Conservation (phyloP, 2,888 invertebrate genomes). For the Zonitis immaculata region DNA sequence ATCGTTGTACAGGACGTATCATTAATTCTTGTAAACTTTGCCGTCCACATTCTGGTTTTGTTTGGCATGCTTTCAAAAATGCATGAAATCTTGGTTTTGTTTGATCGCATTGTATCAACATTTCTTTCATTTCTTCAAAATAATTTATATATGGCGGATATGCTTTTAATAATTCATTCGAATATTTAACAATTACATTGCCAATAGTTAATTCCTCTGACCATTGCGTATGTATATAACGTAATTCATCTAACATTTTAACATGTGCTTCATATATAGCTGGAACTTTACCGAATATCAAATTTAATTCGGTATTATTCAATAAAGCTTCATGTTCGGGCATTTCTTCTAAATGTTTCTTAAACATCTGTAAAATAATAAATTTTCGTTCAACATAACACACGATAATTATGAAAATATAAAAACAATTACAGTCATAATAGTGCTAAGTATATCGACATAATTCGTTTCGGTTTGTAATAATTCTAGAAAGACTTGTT, state of each 20-base stretch:
- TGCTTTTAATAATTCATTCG: slow-evolving; percentile 83
- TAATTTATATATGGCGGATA: slow-evolving; percentile 99
- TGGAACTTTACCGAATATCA: slow-evolving; percentile 92
- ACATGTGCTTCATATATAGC: slow-evolving; percentile 92
- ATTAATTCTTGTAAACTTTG: slow-evolving; percentile 94
- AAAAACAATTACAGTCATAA: slow-evolving; percentile 68
- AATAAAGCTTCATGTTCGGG: slow-evolving; percentile 75
- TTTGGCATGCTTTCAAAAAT: slow-evolving; percentile 92
- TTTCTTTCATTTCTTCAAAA: slow-evolving; percentile 95
- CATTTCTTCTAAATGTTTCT: slow-evolving; percentile 85
- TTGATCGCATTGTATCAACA: slow-evolving; percentile 84
- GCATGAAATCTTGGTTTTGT: slow-evolving; percentile 96
- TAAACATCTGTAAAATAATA: slow-evolving; percentile 70
- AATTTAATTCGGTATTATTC: slow-evolving; percentile 87
- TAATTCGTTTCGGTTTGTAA: slow-evolving; percentile 97
- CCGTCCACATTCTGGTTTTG: slow-evolving; percentile 91
- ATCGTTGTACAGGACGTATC: slow-evolving; percentile 95
- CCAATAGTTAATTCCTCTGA: slow-evolving; percentile 72
- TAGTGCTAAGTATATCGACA: slow-evolving; percentile 89
- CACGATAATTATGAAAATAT: slow-evolving; percentile 29
- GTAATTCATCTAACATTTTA: slow-evolving; percentile 66
- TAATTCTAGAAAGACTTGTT: slow-evolving; percentile 85
- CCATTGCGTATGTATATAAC: slow-evolving; percentile 71
- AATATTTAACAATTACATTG: slow-evolving; percentile 75
- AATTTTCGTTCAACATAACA: neutral